Base-by-base conservation (phyloP, 2,888 invertebrate species). In the Biston stratarius region DNA sequence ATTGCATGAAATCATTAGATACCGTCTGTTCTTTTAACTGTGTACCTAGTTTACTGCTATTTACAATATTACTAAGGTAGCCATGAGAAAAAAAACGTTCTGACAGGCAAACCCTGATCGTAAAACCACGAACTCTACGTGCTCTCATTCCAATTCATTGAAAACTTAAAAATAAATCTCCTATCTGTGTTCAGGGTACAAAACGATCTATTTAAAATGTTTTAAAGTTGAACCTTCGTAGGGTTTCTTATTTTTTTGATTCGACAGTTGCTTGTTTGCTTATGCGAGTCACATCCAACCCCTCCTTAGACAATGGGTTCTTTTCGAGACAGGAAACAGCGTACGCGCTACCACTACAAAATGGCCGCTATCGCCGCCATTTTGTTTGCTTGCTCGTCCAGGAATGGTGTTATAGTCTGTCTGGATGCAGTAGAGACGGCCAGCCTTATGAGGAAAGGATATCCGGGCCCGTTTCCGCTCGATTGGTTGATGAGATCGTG, bases 271-370 rank as follows among this genome's bases (percentile, higher is more conserved):
- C 79, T 81, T 78, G 69, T 77, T 78, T 74, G 70, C 70, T 80
- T 87, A 93, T 92, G 86, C 92, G 67, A 69, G 71, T 81, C 93
- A 90, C 92, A 88, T 70, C 76, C 87, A 89, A 90, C 91, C 91
- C 92, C 89, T 88, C 90, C 84, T 77, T 81, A 75, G 78, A 93
- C 92, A 93, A 93, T 93, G 80, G 92, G 90, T 89, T 88, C 84
- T 91, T 92, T 93, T 91, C 82, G 90, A 80, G 86, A 89, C 92
- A 92, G 92, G 92, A 92, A 92, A 86, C 90, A 83, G 72, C 83
- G 91, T 77, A 93, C 93, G 93, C 92, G 92, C 83, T 76, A 74
- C 74, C 72, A 77, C 77, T 93, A 91, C 90, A 87, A 91, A 92
- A 88, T 88, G 87, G 84, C 83, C 70, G 78, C 72, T 74, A 78